Percentiles rank a stretch among this genome's conserved stretches.
Evolutionary conservation across 2,113 vertebrate genomes (phyloP).

Genomic region (Paramisgurnus dabryanus): DNA sequence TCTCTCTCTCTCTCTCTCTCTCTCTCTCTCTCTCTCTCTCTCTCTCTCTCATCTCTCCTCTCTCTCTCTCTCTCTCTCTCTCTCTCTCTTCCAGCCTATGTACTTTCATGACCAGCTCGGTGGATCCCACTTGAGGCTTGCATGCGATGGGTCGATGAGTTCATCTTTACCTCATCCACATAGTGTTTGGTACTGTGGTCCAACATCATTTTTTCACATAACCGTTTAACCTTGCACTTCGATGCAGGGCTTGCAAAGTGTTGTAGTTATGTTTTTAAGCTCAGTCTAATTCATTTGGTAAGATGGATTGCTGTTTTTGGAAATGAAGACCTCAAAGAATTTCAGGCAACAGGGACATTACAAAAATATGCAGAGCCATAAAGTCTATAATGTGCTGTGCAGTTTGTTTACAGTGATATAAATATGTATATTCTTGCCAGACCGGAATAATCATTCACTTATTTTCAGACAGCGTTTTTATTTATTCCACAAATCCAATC

Average conservation of each 20-base stretch:
- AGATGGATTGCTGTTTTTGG: constrained; percentile 32
- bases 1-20: no score
- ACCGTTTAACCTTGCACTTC: not conserved
- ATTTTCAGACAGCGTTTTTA: constrained; percentile 13
- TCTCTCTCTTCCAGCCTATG: constrained; percentile 35
- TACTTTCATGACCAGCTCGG: constrained; percentile 41
- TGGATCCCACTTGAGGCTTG: constrained; percentile 41
- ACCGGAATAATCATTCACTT: constrained; percentile 19
- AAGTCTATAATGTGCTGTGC: constrained; percentile 35
- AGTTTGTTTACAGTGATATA: constrained; percentile 38
- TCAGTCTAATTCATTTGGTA: constrained; percentile 8
- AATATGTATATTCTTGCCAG: constrained; percentile 31
- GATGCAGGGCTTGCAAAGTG: not conserved
- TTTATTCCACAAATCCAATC: constrained; percentile 12
- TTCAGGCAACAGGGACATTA: constrained; percentile 39
- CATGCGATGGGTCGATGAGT: constrained; percentile 22
- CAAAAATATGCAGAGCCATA: constrained; percentile 38
- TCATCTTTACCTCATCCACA: constrained; percentile 31
- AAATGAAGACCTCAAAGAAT: constrained; percentile 30
- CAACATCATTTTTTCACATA: constrained; percentile 11
- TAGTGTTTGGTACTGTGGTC: constrained; percentile 12
- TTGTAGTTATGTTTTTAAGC: constrained; percentile 7
- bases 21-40: no score
- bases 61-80: no score
- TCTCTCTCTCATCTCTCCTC: no score